Evolutionary conservation across 2,888 invertebrate species (phyloP).

Genomic region (Drosophila engyochracea): DNA sequence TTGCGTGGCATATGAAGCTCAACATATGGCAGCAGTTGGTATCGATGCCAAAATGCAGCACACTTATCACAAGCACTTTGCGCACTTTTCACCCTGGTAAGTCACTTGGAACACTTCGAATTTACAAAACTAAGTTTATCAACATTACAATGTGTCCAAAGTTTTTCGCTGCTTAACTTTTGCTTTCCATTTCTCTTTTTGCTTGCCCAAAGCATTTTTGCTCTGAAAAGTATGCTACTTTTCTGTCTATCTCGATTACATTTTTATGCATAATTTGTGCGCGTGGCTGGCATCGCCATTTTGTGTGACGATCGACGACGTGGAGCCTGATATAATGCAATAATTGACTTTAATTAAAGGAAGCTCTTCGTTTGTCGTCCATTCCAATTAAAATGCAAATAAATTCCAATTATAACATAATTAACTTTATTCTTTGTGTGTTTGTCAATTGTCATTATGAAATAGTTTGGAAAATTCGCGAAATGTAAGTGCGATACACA

Average conservation of each 20-base stretch:
- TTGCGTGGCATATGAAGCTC: slow-evolving; percentile 45
- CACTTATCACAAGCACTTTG: slow-evolving; percentile 46
- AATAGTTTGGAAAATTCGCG: slow-evolving; percentile 34
- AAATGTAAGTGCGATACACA: slow-evolving; percentile 36
- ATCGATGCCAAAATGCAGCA: slow-evolving; percentile 67
- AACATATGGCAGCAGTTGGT: slow-evolving; percentile 70
- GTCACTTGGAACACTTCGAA: slow-evolving; percentile 46
- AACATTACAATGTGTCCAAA: slow-evolving; percentile 45
- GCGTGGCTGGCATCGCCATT: slow-evolving; percentile 26
- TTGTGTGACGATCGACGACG: slow-evolving; percentile 33
- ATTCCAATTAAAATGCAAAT: slow-evolving; percentile 61
- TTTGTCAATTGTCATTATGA: slow-evolving; percentile 6
- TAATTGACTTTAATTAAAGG: slow-evolving; percentile 9
- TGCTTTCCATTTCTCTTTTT: slow-evolving; percentile 15
- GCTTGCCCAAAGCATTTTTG: slow-evolving; percentile 1
- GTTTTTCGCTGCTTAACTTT: slow-evolving; percentile 11
- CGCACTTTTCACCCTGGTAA: slow-evolving; percentile 66
- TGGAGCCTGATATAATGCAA: slow-evolving; percentile 20
- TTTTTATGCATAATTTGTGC: slow-evolving; percentile 39
- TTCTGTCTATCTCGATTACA: slow-evolving; percentile 14
- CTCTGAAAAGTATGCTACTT: slow-evolving; percentile 46
- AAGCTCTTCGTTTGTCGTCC: slow-evolving; percentile 11
- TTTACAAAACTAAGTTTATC: background rate
- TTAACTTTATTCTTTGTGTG: slow-evolving; percentile 12
- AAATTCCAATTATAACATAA: slow-evolving; percentile 22